Base-by-base conservation (phyloP, 1,140 invertebrate species). In the Hyles vespertilio region DNA sequence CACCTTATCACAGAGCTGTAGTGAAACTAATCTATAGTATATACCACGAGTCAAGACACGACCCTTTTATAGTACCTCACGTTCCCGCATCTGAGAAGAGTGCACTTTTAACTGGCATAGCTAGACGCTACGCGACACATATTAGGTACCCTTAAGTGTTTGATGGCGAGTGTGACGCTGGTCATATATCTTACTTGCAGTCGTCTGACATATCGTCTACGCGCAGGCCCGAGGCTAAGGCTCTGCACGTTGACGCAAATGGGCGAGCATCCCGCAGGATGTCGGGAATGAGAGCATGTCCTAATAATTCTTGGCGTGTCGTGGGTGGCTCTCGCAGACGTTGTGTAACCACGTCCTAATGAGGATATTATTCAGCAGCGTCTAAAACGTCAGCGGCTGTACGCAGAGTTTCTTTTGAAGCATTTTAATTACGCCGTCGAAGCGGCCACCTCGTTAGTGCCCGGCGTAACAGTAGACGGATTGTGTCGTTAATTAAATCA, bases 231-330 rank as follows among this genome's bases (percentile, higher is more conserved):
- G 57, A 68, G 72, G 75, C 72, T 84, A 80, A 84, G 83, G 83
- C 80, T 79, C 73, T 74, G 64, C 57, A 57, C 55, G 69, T 69
- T 87, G 84, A 87, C 82, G 81, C 75, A 85, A 88, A 79, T 79
- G 77, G 69, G 68, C 74, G 63, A 65, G 67, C 77, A 81, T 87
- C 79, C 84, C 79, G 78, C 85, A 85, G 85, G 85, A 88, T 87
- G 85, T 87, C 73, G 80, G 70, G 81, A 88, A 87, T 88, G 81
- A 84, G 85, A 82, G 70, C 85, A 79, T 87, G 85, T 87, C 82
- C 83, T 85, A 77, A 84, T 86, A 81, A 83, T 74, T 75, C 74
- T 72, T 62, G 58, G 44, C 56, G 63, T 67, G 63, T 77, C 82
- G 85, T 88, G 84, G 83, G 83, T 84, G 78, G 85, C 77, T 71